Evolutionary conservation across 1,140 invertebrate genomes (phyloP).

Genomic region (Diploscapter pachys): DNA sequence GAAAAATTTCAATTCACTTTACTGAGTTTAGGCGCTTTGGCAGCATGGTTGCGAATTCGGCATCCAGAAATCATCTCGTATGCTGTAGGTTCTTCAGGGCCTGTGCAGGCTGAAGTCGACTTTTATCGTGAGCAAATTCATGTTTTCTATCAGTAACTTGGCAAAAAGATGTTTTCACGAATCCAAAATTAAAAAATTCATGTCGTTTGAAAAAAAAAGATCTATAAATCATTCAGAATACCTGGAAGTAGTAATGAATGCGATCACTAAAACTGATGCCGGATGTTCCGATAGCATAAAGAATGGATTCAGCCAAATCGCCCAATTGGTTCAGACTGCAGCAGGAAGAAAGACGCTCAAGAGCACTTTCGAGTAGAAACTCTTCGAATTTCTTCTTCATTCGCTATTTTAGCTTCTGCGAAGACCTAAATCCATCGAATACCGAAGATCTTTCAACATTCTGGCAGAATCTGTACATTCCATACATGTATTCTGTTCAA

Average conservation of each 20-base stretch:
- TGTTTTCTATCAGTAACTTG: no score
- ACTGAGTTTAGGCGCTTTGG: constrained; percentile 5
- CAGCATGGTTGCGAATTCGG: constrained; percentile 25
- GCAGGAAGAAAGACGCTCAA: constrained; percentile 30
- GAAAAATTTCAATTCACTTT: neutral
- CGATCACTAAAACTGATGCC: constrained; percentile 14
- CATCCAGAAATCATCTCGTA: constrained; percentile 10
- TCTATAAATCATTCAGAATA: constrained; percentile 18
- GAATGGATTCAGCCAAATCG: constrained; percentile 32
- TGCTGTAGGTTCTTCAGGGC: constrained; percentile 24
- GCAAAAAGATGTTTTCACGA: no score
- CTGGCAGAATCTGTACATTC: constrained; percentile 29
- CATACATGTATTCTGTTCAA: constrained; percentile 36
- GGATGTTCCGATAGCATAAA: constrained; percentile 13
- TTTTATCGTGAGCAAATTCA: neutral
- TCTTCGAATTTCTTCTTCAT: neutral
- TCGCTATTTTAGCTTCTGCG: constrained; percentile 27
- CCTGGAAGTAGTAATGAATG: constrained; percentile 34
- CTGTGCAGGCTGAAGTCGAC: constrained; percentile 22
- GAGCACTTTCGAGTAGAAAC: constrained; percentile 19
- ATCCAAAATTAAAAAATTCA: no score
- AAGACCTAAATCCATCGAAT: constrained; percentile 22
- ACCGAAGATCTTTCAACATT: constrained; percentile 24
- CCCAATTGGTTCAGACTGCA: constrained; percentile 26
- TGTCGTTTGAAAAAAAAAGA: no score